phyloP scores from a whole-genome alignment of 1,140 invertebrate genomes.

The Ericerus pela region DNA sequence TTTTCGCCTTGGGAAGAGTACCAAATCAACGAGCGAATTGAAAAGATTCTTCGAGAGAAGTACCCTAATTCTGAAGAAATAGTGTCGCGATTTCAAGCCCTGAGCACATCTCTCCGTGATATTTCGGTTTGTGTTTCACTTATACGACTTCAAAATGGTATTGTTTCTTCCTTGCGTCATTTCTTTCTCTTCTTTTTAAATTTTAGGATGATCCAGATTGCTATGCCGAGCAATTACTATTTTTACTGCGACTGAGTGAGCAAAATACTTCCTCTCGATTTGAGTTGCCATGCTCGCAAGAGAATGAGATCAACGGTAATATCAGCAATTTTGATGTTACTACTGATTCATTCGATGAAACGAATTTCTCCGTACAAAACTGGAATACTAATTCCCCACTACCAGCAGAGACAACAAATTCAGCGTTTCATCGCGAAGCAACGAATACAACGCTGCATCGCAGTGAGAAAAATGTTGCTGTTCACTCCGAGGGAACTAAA shows the following conservation, averaged over 20 bases:
- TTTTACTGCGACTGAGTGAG: neutral
- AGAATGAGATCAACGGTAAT: neutral
- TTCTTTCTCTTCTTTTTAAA: neutral
- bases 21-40: neutral
- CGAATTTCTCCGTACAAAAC: neutral
- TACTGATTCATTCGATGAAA: neutral
- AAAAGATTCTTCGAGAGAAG: neutral
- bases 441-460: neutral
- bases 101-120: neutral
- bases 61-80: neutral
- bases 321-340: neutral
- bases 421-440: neutral
- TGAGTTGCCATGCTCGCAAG: neutral
- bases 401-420: neutral
- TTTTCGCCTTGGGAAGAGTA: slow-evolving; percentile 1
- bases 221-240: neutral
- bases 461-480: too few relatives aligned
- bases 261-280: neutral
- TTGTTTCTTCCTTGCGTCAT: neutral
- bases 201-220: neutral
- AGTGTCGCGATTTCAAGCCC: neutral
- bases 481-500: too few relatives aligned
- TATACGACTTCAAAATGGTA: neutral
- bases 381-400: neutral
- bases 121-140: neutral